Evolutionary conservation across 2,113 vertebrate genomes (phyloP).

Genomic region (Silurus meridionalis): DNA sequence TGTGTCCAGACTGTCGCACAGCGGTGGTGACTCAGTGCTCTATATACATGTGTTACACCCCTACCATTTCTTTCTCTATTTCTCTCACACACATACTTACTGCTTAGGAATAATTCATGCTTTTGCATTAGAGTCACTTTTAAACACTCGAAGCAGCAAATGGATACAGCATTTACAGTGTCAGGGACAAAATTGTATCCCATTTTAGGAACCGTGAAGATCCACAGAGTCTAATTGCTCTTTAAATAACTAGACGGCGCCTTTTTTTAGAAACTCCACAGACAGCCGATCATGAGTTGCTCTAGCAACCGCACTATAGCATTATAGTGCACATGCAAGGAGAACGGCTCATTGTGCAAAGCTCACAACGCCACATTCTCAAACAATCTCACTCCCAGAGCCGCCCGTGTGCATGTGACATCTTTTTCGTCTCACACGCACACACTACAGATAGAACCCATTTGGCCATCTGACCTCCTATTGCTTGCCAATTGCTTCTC

Average conservation of each 20-base stretch:
- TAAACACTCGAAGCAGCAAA: constrained; percentile 40
- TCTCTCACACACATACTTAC: constrained; percentile 27
- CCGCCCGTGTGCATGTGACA: constrained; percentile 2
- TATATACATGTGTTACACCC: constrained; percentile 34
- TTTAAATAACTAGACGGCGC: constrained; percentile 29
- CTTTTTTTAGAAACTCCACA: constrained; percentile 35
- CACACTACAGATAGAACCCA: constrained; percentile 24
- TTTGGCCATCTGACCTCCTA: constrained; percentile 33
- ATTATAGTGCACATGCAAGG: constrained; percentile 18
- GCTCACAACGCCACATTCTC: constrained; percentile 10
- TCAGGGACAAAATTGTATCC: constrained; percentile 14
- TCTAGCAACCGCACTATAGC: constrained; percentile 20
- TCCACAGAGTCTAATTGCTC: constrained; percentile 12
- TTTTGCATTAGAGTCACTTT: constrained; percentile 38
- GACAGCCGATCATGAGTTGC: constrained; percentile 35
- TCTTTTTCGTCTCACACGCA: neutral
- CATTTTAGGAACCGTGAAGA: constrained; percentile 24
- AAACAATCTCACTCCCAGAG: constrained; percentile 9
- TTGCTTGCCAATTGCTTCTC: constrained; percentile 27
- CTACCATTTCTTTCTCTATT: constrained; percentile 18
- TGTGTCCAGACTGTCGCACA: constrained; percentile 56
- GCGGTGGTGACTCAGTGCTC: constrained; percentile 54
- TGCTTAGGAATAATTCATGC: constrained; percentile 51
- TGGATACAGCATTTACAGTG: constrained; percentile 35
- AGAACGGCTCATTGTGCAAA: constrained; percentile 14